Conservation (phyloP, 1,140 invertebrate genomes). For the Drosophila murphyi region DNA sequence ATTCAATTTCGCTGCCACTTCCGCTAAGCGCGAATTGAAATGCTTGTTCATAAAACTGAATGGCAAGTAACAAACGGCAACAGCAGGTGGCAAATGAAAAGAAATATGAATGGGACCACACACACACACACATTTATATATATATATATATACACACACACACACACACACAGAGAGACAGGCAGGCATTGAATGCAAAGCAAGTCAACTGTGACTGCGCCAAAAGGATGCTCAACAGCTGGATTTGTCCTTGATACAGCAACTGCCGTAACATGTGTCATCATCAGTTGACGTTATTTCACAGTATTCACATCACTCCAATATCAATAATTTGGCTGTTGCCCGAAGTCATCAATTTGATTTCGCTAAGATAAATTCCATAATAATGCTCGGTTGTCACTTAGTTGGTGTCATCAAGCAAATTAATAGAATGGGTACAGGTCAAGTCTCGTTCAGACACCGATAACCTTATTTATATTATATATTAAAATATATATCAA, state of each 20-base stretch:
- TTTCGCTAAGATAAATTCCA: no score
- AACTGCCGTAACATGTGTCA: constrained; percentile 1
- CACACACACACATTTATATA: neutral
- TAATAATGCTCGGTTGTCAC: no score
- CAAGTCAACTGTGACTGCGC: constrained; percentile 55
- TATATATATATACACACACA: constrained; percentile 9
- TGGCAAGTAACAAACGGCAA: constrained; percentile 29
- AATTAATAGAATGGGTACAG: no score
- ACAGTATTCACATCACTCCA: constrained; percentile 4
- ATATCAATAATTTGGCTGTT: neutral
- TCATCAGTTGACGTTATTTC: constrained; percentile 21
- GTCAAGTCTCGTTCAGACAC: no score
- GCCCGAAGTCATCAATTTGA: no score
- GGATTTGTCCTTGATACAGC: constrained; percentile 25
- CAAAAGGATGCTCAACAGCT: constrained; percentile 33
- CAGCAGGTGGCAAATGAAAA: constrained; percentile 49
- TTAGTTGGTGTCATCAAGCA: no score
- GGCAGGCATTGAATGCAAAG: constrained; percentile 48
- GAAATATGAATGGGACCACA: constrained; percentile 39
- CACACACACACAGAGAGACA: constrained; percentile 16
- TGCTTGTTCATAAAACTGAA: constrained; percentile 63
- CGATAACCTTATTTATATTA: no score
- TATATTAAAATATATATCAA: no score
- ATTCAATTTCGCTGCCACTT: constrained; percentile 80
- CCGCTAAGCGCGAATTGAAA: constrained; percentile 73